phyloP scores from a whole-genome alignment of 2,797 vertebrate species.

The Aeoliscus strigatus region DNA sequence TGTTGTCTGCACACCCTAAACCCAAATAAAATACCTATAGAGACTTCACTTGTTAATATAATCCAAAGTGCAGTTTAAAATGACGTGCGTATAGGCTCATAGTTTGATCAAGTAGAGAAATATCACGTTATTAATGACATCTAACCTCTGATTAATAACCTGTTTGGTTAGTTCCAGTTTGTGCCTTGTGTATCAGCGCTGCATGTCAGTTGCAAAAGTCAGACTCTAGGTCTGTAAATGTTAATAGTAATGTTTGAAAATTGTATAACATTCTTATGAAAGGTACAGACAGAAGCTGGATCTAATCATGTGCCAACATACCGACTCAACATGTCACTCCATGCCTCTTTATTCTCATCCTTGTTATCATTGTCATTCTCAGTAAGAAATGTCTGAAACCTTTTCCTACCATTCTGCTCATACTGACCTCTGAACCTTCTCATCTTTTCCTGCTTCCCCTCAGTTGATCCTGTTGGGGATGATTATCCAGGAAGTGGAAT shows the following conservation, averaged over 20 bases:
- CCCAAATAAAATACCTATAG: slow-evolving; percentile 11
- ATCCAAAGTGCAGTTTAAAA: too few species aligned
- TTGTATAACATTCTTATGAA: not conserved
- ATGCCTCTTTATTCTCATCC: slow-evolving; percentile 30
- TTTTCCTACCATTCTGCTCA: slow-evolving; percentile 56
- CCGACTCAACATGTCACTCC: slow-evolving; percentile 34
- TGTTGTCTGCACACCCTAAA: not conserved
- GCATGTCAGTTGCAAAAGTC: too few species aligned
- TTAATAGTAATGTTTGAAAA: too few species aligned
- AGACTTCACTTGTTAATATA: slow-evolving; percentile 20
- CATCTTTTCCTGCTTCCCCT: slow-evolving; percentile 87
- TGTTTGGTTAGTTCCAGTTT: not conserved
- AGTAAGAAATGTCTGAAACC: slow-evolving; percentile 52
- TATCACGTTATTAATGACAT: slow-evolving; percentile 41
- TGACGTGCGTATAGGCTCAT: slow-evolving; percentile 28
- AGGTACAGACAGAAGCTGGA: not conserved
- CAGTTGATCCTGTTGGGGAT: slow-evolving; percentile 96
- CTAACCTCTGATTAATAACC: slow-evolving; percentile 41
- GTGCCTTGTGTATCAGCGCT: not conserved
- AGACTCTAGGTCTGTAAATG: too few species aligned
- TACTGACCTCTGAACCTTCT: slow-evolving; percentile 82
- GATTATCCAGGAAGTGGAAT: slow-evolving; percentile 95
- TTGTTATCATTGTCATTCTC: slow-evolving; percentile 36
- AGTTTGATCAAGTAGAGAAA: slow-evolving; percentile 33
- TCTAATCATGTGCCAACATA: slow-evolving; percentile 23